Base-by-base conservation (phyloP, 2,113 vertebrate species). In the Tyrannus savana region DNA sequence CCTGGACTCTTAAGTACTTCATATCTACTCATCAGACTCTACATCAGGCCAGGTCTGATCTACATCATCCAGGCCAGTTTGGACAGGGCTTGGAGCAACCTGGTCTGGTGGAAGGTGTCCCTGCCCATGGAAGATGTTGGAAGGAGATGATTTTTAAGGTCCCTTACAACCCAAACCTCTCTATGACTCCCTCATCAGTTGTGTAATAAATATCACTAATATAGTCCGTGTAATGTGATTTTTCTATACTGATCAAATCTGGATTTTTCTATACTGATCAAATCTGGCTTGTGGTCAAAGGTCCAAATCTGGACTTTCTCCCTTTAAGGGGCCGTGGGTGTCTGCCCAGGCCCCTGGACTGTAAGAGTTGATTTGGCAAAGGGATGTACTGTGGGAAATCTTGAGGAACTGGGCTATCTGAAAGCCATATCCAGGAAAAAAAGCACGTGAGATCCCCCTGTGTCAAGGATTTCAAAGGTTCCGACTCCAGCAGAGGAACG, bases 371-470 rank as follows among this genome's bases (percentile, higher is more conserved):
- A 22, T 33, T 67, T 81, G 87, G 68, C n/a, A 44, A 60, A 73
- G 42, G 21, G 27, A 44, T 9, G 47, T 14, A 21, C 13, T 53
- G 47, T 12, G n/a, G 59, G 59, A 89, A 56, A 8, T 39, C 23
- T 16, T 44, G 27, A n/a, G 28, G 31, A 42, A 64, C 10, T 12
- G 66, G n/a, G 25, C 78, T 55, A 3, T 30, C 4, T 13, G 67
- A 53, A 69, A 91, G 41, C 12, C 9, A 19, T 0, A 9, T 5
- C 44, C 33, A 41, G n/a, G 44, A 55, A 59, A 39, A 71, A 77
- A 62, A 71, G 37, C 27, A 37, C 0, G 3, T 3, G 14, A 47
- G n/a, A 35, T 30, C 22, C 12, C 22, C 22, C 37, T 5, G 0
- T 1, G 14, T 12, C 62, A 47, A 78, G 67, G 50, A 50, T 58